These are phyloP conservation scores for Verasper variegatus DNA, from an alignment of 2,113 vertebrate genomes.

Conservation along the genomic window DNA sequence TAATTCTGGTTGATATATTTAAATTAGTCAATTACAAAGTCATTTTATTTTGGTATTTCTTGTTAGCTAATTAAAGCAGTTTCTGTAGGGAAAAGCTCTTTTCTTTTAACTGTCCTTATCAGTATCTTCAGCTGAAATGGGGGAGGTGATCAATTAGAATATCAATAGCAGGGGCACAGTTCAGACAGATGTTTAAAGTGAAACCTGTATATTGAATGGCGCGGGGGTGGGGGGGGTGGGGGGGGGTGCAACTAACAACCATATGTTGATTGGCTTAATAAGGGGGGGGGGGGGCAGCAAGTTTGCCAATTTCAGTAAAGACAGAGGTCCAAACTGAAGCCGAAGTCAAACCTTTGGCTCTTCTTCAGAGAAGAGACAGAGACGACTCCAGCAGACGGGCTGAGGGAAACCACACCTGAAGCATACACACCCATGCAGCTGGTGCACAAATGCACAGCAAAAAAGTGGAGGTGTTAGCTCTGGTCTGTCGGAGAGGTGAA, in stretches of 20 bases:
- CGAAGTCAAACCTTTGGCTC: background rate
- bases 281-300: background rate
- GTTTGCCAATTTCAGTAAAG: slow-evolving; percentile 47
- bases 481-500: slow-evolving; percentile 6
- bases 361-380: too few species aligned
- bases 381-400: background rate
- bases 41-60: background rate
- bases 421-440: slow-evolving; percentile 25
- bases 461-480: slow-evolving; percentile 23
- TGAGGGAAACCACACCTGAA: slow-evolving; percentile 27
- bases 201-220: slow-evolving; percentile 62
- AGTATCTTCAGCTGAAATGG: slow-evolving; percentile 40
- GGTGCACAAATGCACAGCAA: slow-evolving; percentile 37
- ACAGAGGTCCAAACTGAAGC: background rate
- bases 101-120: slow-evolving; percentile 43
- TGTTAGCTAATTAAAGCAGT: slow-evolving; percentile 15
- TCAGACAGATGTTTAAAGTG: slow-evolving; percentile 57
- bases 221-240: slow-evolving; percentile 14
- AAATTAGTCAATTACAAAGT: slow-evolving; percentile 3
- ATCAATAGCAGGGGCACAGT: slow-evolving; percentile 44
- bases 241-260: background rate
- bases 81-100: slow-evolving; percentile 18
- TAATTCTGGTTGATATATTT: background rate
- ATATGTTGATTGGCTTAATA: slow-evolving; percentile 50
- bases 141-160: slow-evolving; percentile 63